phyloP scores from a whole-genome alignment of 2,888 invertebrate genomes.

The Drosophila macrospina region DNA sequence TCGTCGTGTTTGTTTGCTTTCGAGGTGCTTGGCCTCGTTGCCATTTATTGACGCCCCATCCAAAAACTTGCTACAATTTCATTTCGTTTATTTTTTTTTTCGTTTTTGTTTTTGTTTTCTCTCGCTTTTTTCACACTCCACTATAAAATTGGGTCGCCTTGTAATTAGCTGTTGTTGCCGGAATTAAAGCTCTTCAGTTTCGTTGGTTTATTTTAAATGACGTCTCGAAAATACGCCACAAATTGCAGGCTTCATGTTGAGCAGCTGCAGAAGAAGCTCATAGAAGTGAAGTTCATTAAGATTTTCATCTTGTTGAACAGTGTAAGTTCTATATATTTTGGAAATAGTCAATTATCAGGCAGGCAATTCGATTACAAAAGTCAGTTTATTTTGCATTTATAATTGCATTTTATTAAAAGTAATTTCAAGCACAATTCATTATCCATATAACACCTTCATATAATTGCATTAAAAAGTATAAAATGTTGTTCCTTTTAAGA shows the following conservation, averaged over 20 bases:
- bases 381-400: no score
- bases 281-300: not conserved
- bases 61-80: slow-evolving; percentile 47
- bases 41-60: slow-evolving; percentile 69
- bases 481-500: not conserved
- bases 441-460: not conserved
- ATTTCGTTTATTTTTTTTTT: slow-evolving; percentile 16
- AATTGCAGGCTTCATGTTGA: slow-evolving; percentile 18
- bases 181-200: slow-evolving; percentile 60
- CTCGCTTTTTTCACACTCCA: slow-evolving; percentile 61
- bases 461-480: slow-evolving; percentile 10
- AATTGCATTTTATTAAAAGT: not conserved
- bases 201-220: slow-evolving; percentile 51
- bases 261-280: not conserved
- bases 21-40: slow-evolving; percentile 77
- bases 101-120: not conserved
- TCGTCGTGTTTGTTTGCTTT: slow-evolving; percentile 65
- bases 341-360: no score
- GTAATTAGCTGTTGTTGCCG: slow-evolving; percentile 73
- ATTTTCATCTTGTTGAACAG: not conserved
- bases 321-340: no score
- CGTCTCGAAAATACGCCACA: slow-evolving; percentile 31
- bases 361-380: no score
- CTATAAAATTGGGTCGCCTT: slow-evolving; percentile 69
- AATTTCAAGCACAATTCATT: not conserved